These are phyloP conservation scores for Tinea semifulvella DNA, from an alignment of 2,888 invertebrate species.

Conservation along the genomic window DNA sequence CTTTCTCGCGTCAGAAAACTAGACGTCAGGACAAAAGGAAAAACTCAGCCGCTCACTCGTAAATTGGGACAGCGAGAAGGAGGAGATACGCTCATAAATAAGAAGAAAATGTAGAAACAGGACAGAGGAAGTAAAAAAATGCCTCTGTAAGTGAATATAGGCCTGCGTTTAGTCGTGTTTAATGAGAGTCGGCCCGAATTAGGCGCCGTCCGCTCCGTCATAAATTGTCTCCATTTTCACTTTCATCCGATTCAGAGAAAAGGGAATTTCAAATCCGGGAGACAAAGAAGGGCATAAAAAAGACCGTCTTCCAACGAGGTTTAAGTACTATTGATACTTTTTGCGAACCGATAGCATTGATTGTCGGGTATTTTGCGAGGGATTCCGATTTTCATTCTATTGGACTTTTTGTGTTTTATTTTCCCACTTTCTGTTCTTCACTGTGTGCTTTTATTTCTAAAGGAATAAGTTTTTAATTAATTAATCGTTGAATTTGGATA, in stretches of 20 bases:
- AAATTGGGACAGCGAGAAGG: conserved; percentile 15
- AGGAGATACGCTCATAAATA: conserved; percentile 21
- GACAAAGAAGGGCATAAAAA: conserved; percentile 15
- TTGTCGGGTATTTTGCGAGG: conserved; percentile 24
- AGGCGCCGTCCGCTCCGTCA: conserved; percentile 49
- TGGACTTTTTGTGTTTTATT: conserved; percentile 5
- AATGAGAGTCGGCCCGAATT: conserved; percentile 54
- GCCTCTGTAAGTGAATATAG: conserved; percentile 52
- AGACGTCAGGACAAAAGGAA: conserved; percentile 11
- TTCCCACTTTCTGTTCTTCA: not conserved
- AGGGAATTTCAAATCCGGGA: conserved; percentile 9
- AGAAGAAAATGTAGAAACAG: conserved; percentile 21
- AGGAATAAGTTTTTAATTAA: not conserved
- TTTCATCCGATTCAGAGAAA: conserved; percentile 15
- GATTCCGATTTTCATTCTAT: conserved; percentile 2
- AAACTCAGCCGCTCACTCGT: conserved; percentile 6
- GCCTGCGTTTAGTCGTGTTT: conserved; percentile 45
- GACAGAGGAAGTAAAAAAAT: conserved; percentile 32
- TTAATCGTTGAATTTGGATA: conserved; percentile 1
- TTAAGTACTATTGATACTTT: conserved; percentile 32
- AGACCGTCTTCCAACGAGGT: conserved; percentile 28
- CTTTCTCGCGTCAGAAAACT: conserved; percentile 10
- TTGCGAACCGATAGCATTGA: conserved; percentile 37
- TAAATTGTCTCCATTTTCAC: conserved; percentile 54
- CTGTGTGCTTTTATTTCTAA: not conserved